Base-by-base conservation (phyloP, 2,888 invertebrate species). In the Cheiracanthium punctorium region DNA sequence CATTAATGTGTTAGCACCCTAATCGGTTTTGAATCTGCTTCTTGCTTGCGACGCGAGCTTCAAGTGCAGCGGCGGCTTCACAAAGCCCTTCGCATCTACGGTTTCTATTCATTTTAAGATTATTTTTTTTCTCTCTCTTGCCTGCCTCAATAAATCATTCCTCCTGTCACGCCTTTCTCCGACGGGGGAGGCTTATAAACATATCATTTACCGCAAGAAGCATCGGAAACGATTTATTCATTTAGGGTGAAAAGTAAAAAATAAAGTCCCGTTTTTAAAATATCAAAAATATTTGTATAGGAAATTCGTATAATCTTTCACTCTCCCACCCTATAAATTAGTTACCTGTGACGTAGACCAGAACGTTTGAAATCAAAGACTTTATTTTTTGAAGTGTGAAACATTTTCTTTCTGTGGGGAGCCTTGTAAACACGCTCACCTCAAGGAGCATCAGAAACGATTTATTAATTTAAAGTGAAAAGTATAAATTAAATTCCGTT, bases 151-250 rank as follows among this genome's bases (percentile, higher is more conserved):
- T 48, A 48, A 48, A 48, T 48, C 43, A 48, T 48, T 48, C 43
- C 17, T 48, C 43, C 43, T 48, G 43, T 48, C 43, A 48, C 43
- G 43, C 43, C 43, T 48, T 48, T 17, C 43, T 48, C 43, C 5
- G 43, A 48, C 17, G 43, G 43, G 43, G 43, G 43, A 48, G 43
- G 43, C 43, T 48, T 48, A 48, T 48, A 48, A 48, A 48, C 43
- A 48, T 48, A 48, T 17, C 43, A 48, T 48, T 48, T 48, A 48
- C 43, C 43, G 43, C 43, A 10, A 10, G 14, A 48, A 48, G 43
- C 43, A 48, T 48, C 43, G 43, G 43, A 48, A 48, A 48, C 43
- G 43, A 48, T 48, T 48, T 48, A 48, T 48, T 48, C 43, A 48
- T 48, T 48, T 48, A 7, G 43, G 43, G 43, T 48, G 43, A 48